Conservation (phyloP, 2,888 invertebrate genomes). For the Ptychoptera contaminata region DNA sequence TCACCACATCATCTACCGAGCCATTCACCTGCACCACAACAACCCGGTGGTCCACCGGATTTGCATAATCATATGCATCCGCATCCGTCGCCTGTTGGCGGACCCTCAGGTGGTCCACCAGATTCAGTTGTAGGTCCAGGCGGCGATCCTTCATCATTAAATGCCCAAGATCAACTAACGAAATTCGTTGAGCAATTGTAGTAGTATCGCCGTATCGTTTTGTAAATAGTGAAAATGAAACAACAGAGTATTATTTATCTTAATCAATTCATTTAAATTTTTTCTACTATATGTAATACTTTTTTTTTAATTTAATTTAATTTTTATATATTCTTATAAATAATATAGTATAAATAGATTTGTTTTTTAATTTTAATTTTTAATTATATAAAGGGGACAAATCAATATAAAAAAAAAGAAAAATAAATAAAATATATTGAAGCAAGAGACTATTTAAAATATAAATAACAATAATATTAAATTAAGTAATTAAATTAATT, state of each 20-base stretch:
- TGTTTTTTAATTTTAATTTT: too few species aligned
- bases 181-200: constrained; percentile 94
- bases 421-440: too few species aligned
- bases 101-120: constrained; percentile 28
- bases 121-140: constrained; percentile 18
- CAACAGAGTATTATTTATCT: not conserved
- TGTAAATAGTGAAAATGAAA: too few species aligned
- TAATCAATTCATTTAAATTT: not conserved
- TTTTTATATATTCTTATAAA: too few species aligned
- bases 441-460: too few species aligned
- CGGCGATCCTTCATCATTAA: constrained; percentile 43
- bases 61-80: constrained; percentile 22
- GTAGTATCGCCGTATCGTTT: constrained; percentile 27
- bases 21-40: constrained; percentile 29
- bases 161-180: constrained; percentile 86
- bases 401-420: too few species aligned
- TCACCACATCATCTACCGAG: constrained; percentile 36
- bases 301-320: too few species aligned
- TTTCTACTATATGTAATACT: not conserved
- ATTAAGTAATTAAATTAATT: too few species aligned
- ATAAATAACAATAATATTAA: too few species aligned
- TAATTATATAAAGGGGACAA: too few species aligned
- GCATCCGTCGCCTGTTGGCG: constrained; percentile 31
- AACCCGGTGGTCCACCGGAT: constrained; percentile 21
- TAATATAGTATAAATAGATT: too few species aligned